Conservation (phyloP, 2,888 invertebrate genomes). For the Lithodes maja region DNA sequence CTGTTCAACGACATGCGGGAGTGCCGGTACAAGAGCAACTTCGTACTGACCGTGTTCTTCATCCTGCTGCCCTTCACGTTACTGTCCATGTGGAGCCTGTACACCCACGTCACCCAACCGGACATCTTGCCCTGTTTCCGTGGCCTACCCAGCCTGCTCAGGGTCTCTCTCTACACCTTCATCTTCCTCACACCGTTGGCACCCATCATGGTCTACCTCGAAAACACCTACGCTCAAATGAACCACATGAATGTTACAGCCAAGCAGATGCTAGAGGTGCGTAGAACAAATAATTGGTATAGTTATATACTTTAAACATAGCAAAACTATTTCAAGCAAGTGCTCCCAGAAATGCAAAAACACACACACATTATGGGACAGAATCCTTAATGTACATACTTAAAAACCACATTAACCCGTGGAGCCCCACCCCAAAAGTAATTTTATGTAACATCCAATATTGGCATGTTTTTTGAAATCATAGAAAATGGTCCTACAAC, state of each 20-base stretch:
- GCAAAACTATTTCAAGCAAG: no score
- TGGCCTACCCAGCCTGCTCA: slow-evolving; percentile 53
- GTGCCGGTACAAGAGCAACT: slow-evolving; percentile 66
- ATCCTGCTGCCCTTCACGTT: slow-evolving; percentile 62
- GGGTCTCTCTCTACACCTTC: slow-evolving; percentile 56
- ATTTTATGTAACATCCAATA: no score
- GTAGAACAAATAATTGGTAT: background rate
- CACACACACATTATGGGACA: no score
- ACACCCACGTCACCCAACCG: slow-evolving; percentile 68
- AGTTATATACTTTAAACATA: no score
- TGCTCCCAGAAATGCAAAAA: no score
- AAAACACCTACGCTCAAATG: slow-evolving; percentile 69
- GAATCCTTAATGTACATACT: no score
- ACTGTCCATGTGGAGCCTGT: slow-evolving; percentile 67
- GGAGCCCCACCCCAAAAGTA: no score
- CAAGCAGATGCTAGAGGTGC: slow-evolving; percentile 67
- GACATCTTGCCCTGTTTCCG: slow-evolving; percentile 66
- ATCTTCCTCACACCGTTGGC: slow-evolving; percentile 66
- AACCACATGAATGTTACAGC: slow-evolving; percentile 70
- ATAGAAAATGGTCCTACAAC: no score
- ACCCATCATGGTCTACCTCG: slow-evolving; percentile 67
- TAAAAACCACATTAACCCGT: no score
- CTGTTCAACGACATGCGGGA: slow-evolving; percentile 62
- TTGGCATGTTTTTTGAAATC: no score
- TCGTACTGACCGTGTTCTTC: slow-evolving; percentile 67